These are phyloP conservation scores for Willowsia nigromaculata DNA, from an alignment of 2,888 invertebrate genomes.

Conservation along the genomic window DNA sequence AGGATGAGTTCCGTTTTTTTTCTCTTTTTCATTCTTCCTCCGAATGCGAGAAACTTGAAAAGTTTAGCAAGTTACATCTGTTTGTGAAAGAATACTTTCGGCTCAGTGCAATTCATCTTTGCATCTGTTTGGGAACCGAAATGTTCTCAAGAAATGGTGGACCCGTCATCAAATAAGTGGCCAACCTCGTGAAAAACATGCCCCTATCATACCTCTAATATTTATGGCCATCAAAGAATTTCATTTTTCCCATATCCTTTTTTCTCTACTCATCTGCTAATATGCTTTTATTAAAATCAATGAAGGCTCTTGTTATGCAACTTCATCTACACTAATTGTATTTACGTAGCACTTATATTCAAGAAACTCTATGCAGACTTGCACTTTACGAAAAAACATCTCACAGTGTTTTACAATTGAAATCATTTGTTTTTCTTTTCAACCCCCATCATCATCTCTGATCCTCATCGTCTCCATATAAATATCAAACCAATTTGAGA, in stretches of 20 bases:
- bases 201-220: neutral
- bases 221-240: neutral
- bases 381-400: neutral
- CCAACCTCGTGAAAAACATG: neutral
- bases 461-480: neutral
- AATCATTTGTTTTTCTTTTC: neutral
- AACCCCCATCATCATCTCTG: neutral
- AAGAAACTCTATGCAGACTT: neutral
- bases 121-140: slow-evolving; percentile 40
- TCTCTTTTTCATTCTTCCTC: neutral
- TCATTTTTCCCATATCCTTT: neutral
- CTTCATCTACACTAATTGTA: neutral
- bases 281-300: neutral
- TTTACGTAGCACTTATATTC: neutral
- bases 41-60: neutral
- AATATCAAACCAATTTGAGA: too few relatives aligned
- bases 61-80: slow-evolving; percentile 40
- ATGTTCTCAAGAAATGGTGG: slow-evolving; percentile 33
- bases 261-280: neutral
- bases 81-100: slow-evolving; percentile 35
- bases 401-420: neutral
- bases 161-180: neutral
- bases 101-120: slow-evolving; percentile 15
- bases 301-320: neutral
- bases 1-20: slow-evolving; percentile 17